These are phyloP conservation scores for Oplegnathus fasciatus DNA, from an alignment of 2,113 vertebrate genomes.

Conservation along the genomic window DNA sequence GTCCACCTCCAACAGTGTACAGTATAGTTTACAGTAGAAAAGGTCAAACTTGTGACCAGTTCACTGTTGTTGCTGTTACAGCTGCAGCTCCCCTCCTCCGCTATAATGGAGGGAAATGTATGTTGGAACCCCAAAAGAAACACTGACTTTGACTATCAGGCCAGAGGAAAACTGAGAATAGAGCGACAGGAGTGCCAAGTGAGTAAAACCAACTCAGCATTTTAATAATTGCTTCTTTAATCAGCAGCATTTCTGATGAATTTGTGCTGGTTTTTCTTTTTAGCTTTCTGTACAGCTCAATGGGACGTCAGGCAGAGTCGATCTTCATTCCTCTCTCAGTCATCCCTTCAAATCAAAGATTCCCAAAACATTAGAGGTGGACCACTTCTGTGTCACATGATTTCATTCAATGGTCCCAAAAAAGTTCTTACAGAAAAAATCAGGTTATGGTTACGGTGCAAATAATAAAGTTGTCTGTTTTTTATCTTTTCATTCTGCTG, in stretches of 20 bases:
- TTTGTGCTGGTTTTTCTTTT: slow-evolving; percentile 12
- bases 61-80: slow-evolving; percentile 75
- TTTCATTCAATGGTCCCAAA: background rate
- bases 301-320: slow-evolving; percentile 64
- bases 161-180: slow-evolving; percentile 73
- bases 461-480: background rate
- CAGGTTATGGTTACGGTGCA: background rate
- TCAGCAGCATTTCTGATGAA: background rate
- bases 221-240: background rate
- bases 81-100: slow-evolving; percentile 82
- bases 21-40: slow-evolving; percentile 44
- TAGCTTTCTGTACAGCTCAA: slow-evolving; percentile 80
- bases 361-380: slow-evolving; percentile 81
- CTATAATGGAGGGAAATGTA: slow-evolving; percentile 83
- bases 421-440: background rate
- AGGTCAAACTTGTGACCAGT: slow-evolving; percentile 13
- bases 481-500: background rate
- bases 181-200: slow-evolving; percentile 84
- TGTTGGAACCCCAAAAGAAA: slow-evolving; percentile 70
- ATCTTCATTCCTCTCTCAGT: slow-evolving; percentile 74
- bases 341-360: slow-evolving; percentile 76
- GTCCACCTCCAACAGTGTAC: slow-evolving; percentile 10
- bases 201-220: slow-evolving; percentile 68
- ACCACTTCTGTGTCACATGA: background rate
- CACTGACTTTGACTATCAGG: slow-evolving; percentile 77